phyloP scores from a whole-genome alignment of 2,888 invertebrate species.

The Leucophenga montana region DNA sequence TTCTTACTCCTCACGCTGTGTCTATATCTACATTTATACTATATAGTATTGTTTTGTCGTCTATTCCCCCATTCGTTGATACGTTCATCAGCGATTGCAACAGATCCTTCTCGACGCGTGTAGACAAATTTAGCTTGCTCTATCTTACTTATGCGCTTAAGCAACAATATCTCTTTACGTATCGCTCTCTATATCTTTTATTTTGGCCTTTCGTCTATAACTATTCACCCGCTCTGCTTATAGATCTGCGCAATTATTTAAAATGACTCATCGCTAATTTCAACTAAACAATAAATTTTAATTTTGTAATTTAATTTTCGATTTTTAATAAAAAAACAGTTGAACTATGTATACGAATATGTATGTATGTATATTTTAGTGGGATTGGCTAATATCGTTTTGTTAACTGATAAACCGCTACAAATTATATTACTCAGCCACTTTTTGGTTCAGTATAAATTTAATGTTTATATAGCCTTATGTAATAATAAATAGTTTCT shows the following conservation, averaged over 20 bases:
- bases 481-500: conserved; percentile 44
- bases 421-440: conserved; percentile 56
- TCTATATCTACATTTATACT: too few species aligned
- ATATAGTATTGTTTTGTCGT: too few species aligned
- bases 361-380: not conserved
- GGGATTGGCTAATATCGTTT: conserved; percentile 25
- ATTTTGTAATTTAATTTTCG: conserved; percentile 19
- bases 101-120: conserved; percentile 55
- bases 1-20: too few species aligned
- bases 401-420: conserved; percentile 67
- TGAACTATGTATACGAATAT: conserved; percentile 41
- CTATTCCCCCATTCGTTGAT: conserved; percentile 18
- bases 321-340: conserved; percentile 64
- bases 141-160: too few species aligned
- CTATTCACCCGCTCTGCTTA: conserved; percentile 23
- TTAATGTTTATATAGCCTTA: conserved; percentile 36
- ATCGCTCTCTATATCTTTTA: not conserved
- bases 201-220: conserved; percentile 25
- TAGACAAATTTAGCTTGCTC: conserved; percentile 46
- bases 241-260: conserved; percentile 58
- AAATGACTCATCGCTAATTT: conserved; percentile 57
- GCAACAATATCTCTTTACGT: conserved; percentile 44
- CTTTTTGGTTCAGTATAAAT: conserved; percentile 19
- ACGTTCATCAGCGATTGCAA: conserved; percentile 49
- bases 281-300: conserved; percentile 36